phyloP scores from a whole-genome alignment of 35 echinoderm and acorn worm genomes.

The Hemicentrotus pulcherrimus region DNA sequence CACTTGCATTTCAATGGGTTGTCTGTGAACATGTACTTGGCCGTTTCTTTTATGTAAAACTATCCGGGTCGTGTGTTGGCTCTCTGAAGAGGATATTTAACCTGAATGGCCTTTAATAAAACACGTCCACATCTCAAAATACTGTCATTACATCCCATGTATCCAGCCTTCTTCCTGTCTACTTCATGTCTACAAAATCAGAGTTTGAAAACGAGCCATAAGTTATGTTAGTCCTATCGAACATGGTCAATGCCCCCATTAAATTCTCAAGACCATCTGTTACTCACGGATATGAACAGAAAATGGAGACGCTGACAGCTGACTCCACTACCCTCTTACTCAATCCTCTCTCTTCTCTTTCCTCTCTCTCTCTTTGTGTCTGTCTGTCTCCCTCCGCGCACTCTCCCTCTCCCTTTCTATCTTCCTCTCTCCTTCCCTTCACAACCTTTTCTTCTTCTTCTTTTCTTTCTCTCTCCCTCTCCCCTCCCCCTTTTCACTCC shows the following conservation, averaged over 20 bases:
- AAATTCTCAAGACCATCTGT: background rate
- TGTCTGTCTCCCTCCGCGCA: background rate
- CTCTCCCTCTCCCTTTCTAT: background rate
- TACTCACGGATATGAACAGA: background rate
- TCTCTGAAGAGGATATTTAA: background rate
- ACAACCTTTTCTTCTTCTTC: background rate
- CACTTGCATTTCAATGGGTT: too few species aligned
- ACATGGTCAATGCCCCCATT: background rate
- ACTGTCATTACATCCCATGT: background rate
- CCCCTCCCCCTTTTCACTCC: background rate
- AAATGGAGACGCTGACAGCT: background rate
- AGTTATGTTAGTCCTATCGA: background rate
- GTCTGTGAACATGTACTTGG: too few species aligned
- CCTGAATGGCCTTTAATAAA: background rate
- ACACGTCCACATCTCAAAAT: background rate
- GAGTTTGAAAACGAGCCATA: background rate
- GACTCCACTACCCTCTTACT: background rate
- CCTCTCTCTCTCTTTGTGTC: background rate
- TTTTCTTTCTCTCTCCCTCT: background rate
- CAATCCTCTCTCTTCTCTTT: background rate
- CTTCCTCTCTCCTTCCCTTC: background rate
- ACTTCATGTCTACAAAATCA: background rate
- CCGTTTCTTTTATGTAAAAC: too few species aligned
- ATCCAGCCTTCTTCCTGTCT: background rate
- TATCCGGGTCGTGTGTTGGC: background rate